Evolutionary conservation across 2,113 vertebrate species (phyloP), one percentile per base, ranked within the genome.

Genomic region (Sterrhoptilus dennistouni): DNA sequence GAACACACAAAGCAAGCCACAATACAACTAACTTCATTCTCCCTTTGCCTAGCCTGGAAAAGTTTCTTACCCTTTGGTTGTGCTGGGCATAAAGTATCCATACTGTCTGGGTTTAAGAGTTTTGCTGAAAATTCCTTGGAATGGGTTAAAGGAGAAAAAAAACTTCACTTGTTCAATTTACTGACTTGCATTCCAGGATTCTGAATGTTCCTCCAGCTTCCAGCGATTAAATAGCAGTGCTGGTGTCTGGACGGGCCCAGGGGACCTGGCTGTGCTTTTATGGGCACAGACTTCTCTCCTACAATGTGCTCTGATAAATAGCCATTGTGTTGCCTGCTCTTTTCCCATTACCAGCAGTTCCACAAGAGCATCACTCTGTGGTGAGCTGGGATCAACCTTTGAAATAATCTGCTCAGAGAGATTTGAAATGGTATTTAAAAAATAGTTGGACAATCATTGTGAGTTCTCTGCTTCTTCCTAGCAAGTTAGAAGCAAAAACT

Each of bases 191-290:
- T 93, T 89, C 70, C 93, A 76, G 70, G 59, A 53, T 95, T 83
- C 77, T 87, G 86, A 93, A 84, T 87, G 78, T 93, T 93, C 81
- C 54, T 95, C 68, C 91, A 90, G 90, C 68, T 95, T 70, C 63
- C 59, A 84, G 81, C 0, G 6, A 89, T 95, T 91, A 82, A 95
- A 95, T 36, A 72, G 89, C 78, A 65, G 45, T 25, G 53, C 89
- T 89, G 94, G 81, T 94, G 89, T 87, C 96, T 96, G 95, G 91
- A 87, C 74, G 69, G 87, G 33, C 87, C 94, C 75, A 42, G n/a
- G 78, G 63, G 95, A 72, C 57, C 89, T 3, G 49, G 75, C 84
- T 96, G 95, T 93, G 91, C 96, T 96, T 97, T 93, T 90, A 74
- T 86, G 90, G 94, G 90, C 95, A 88, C 92, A 80, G n/a, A 66